Evolutionary conservation across 2,113 vertebrate species (phyloP), one percentile per base, ranked within the genome.

Genomic region (Falco punctatus): DNA sequence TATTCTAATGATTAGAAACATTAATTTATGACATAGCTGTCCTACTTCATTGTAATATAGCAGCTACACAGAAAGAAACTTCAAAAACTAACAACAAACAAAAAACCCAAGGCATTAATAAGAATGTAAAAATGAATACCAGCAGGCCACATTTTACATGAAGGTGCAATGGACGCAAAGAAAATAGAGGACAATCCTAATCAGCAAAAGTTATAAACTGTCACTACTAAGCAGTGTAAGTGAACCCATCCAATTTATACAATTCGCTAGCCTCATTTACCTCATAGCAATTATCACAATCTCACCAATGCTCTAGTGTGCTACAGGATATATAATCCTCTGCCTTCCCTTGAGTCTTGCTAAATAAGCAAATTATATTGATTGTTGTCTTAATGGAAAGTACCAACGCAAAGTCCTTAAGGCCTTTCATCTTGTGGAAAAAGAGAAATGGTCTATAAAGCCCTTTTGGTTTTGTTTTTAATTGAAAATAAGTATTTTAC

Each of bases 351-450:
- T 44, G 80, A 92, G 72, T 59, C 59, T 86, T 40, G 30, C 62
- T 90, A 92, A 94, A 89, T 94, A 96, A 94, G 44, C 55, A 97
- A 96, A 66, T 82, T 94, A 32, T 66, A 96, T 86, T 0, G 13
- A 92, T 86, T 94, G 27, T 49, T 9, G 4, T 94, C 86, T 96
- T 86, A 96, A 91, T 81, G 26, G n/a, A 72, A 96, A 94, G 65
- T 38, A 72, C 17, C 38, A 89, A 57, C 24, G 51, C 20, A 27
- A 78, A 69, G 26, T 82, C 59, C 67, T 81, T 84, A 61, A 61
- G 19, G 58, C 15, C 35, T 85, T 92, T 86, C 75, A 58, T 83
- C 65, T 67, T 67, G 26, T 40, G n/a, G 6, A 83, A 88, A 59
- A 40, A 27, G 16, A 73, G 6, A 71, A 90, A 73, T 74, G 8